Base-by-base conservation (phyloP, 2,888 invertebrate species). In the Cryptosula pallasiana region DNA sequence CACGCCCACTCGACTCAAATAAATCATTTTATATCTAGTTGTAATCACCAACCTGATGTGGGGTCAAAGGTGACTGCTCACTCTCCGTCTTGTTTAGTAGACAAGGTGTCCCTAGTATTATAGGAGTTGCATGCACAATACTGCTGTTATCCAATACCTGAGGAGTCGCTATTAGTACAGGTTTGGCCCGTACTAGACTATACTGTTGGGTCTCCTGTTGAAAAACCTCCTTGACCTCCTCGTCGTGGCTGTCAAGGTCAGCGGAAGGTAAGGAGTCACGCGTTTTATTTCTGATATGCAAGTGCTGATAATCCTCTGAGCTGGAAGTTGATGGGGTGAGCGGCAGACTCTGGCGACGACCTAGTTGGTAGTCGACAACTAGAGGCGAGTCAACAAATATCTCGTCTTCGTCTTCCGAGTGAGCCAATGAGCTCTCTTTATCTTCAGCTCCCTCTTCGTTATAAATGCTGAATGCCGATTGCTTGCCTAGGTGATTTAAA, bases 341-440 rank as follows among this genome's bases (percentile, higher is more conserved):
- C 3, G 63, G 63, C 1, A 27, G 63, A 34, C 34, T 63, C 3
- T 5, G 20, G 13, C 63, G 63, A 5, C 20, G 63, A 9, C 63
- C 63, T 13, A 63, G 32, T 32, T 63, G 63, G 27, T 63, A 63
- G 63, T 63, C 63, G 32, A 63, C 63, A 27, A 63, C 63, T n/a
- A 63, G n/a, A 32, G 63, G 63, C 32, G 63, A 63, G 32, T 63
- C 63, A 9, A 63, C 32, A 32, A 63, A 63, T 32, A 20, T 63
- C 32, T 63, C 63, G 25, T 63, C 63, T n/a, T 32, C n/a, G n/a
- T n/a, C 63, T 13, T 32, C 32, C 25, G 27, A 63, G 2, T 25
- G 63, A n/a, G n/a, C n/a, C 63, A 34, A 13, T 16, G 20, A 25
- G 1, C 13, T 32, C 32, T 63, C 63, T 25, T 2, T 13, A 9